A percentile compares a stretch with the other conserved stretches of the same genome.
Conservation (phyloP, 2,888 invertebrate species). For the Baccha elongata region DNA sequence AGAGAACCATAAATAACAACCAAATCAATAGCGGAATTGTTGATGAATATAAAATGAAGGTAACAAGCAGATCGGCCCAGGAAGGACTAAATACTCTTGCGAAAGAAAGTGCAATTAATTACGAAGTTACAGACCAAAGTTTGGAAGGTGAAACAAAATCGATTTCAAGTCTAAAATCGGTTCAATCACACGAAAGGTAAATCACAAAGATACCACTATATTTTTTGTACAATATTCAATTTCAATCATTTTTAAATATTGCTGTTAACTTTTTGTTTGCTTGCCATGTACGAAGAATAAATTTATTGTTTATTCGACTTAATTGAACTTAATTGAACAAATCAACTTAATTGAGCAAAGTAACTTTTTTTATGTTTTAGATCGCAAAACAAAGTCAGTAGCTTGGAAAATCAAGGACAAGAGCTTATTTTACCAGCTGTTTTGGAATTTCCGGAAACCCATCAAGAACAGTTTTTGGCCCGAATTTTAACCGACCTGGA, state of each 20-base stretch:
- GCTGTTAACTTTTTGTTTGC: slow-evolving; percentile 35
- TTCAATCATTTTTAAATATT: not conserved
- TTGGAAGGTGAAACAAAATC: slow-evolving; percentile 96
- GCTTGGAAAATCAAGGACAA: slow-evolving; percentile 85
- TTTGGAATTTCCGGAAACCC: slow-evolving; percentile 96
- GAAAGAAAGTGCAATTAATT: slow-evolving; percentile 89
- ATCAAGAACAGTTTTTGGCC: slow-evolving; percentile 95
- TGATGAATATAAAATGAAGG: slow-evolving; percentile 55
- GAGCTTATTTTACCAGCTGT: slow-evolving; percentile 97
- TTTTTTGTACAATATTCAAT: slow-evolving; percentile 34
- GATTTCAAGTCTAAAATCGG: slow-evolving; percentile 91
- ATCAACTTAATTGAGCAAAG: too few relatives aligned
- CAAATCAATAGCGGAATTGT: slow-evolving; percentile 72
- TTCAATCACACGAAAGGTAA: slow-evolving; percentile 90
- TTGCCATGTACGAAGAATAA: slow-evolving; percentile 45
- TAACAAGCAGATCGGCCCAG: slow-evolving; percentile 23
- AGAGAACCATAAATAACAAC: slow-evolving; percentile 74
- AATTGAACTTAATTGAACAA: too few relatives aligned
- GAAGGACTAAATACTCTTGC: slow-evolving; percentile 35
- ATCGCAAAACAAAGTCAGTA: slow-evolving; percentile 79
- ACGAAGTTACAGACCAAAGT: slow-evolving; percentile 95
- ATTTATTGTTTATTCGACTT: slow-evolving; percentile 6
- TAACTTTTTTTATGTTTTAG: slow-evolving; percentile 72
- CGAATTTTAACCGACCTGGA: slow-evolving; percentile 94
- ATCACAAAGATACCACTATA: slow-evolving; percentile 26